Base-by-base conservation (phyloP, 2,888 invertebrate species). In the Drosophila colorata region DNA sequence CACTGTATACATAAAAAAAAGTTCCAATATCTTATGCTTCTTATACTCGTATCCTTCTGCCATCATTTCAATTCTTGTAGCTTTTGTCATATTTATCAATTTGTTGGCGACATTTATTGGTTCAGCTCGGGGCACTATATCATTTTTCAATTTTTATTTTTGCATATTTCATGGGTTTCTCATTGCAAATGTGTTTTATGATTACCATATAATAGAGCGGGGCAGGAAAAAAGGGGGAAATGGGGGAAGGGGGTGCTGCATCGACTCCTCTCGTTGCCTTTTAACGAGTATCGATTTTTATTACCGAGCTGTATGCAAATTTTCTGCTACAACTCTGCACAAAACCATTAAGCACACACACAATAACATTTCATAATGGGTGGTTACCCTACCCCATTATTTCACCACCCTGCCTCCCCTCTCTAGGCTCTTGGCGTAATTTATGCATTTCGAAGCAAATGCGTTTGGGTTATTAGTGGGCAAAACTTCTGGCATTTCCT, bases 271-370 rank as follows among this genome's bases (percentile, higher is more conserved):
- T 16, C n/a, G n/a, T 23, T 38, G 8, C 23, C 5, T 11, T 13
- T 14, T 52, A 52, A 46, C 46, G 40, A 52, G 18, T 65, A 65
- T 65, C 35, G 64, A 65, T 65, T 64, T 64, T 46, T 25, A 63
- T 38, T 51, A 35, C 16, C 43, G n/a, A 28, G 63, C 28, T 13
- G 6, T 46, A 63, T 64, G 64, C 38, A 63, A 64, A 64, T 64
- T 48, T 44, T 13, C 5, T 11, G 28, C 33, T 13, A 18, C n/a
- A 31, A 14, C n/a, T 53, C 41, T 49, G 52, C 14, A 48, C 18
- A 25, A 53, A 44, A 31, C 7, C 25, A 38, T 49, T 4, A 38
- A 35, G 1, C 44, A 14, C 2, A 33, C 46, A 46, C 25, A 46
- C 37, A 56, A 56, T 56, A 56, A 25, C 33, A 52, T 31, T 52